Conservation (phyloP, 2,888 invertebrate genomes). For the Scrobipalpa costella region DNA sequence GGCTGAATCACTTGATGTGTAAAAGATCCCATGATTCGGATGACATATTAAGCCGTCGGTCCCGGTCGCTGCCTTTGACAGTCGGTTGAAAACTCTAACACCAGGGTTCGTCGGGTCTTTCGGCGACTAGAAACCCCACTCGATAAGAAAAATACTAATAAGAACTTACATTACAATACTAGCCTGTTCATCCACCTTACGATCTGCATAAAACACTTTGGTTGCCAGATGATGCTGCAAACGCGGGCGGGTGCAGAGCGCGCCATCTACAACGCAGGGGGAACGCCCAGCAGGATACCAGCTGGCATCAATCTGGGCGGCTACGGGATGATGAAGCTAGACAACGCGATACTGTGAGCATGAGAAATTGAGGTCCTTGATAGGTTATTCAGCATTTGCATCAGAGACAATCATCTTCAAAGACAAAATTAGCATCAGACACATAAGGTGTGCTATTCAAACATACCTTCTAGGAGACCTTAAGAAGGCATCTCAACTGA, state of each 20-base stretch:
- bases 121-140: no score
- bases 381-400: no score
- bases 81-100: no score
- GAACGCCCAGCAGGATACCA: conserved; percentile 48
- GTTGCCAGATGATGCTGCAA: conserved; percentile 36
- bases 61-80: no score
- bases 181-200: background rate
- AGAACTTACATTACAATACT: no score
- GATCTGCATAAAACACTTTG: background rate
- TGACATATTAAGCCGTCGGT: no score
- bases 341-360: conserved; percentile 58
- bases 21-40: no score
- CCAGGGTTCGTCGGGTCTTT: no score
- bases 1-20: no score
- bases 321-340: conserved; percentile 53
- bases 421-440: background rate
- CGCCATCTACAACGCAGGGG: conserved; percentile 38
- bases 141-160: no score
- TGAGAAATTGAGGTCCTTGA: background rate
- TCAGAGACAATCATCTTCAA: background rate
- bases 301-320: conserved; percentile 68
- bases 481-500: no score
- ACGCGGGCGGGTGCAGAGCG: conserved; percentile 49
- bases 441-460: background rate
- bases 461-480: no score